Conservation (phyloP, 2,113 vertebrate species). For the Thamnophis sirtalis region DNA sequence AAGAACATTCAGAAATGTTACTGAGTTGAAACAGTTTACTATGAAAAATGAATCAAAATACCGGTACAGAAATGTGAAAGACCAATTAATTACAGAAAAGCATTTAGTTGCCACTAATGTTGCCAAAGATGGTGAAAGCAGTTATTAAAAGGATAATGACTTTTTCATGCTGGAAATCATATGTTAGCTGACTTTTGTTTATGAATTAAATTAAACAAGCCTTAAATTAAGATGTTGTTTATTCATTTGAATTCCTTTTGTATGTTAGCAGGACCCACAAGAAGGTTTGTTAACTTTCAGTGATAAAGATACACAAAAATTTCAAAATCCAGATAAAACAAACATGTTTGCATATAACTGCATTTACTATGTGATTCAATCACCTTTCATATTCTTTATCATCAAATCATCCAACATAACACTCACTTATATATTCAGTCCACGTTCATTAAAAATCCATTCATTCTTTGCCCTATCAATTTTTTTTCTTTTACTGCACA, state of each 20-base stretch:
- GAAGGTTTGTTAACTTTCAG: neutral
- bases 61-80: neutral
- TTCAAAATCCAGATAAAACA: neutral
- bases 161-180: neutral
- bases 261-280: neutral
- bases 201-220: neutral
- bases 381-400: neutral
- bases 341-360: neutral
- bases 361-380: neutral
- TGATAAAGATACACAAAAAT: neutral
- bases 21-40: neutral
- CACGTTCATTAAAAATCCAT: neutral
- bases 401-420: neutral
- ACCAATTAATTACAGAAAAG: neutral
- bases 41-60: neutral
- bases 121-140: neutral
- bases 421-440: neutral
- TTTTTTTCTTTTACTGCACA: neutral
- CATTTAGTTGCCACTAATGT: neutral
- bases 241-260: neutral
- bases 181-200: neutral
- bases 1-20: neutral
- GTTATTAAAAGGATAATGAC: neutral
- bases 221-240: neutral
- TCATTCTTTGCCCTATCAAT: neutral